These are phyloP conservation scores for Acanthiza pusilla DNA, from an alignment of 2,797 vertebrate genomes.

Conservation along the genomic window DNA sequence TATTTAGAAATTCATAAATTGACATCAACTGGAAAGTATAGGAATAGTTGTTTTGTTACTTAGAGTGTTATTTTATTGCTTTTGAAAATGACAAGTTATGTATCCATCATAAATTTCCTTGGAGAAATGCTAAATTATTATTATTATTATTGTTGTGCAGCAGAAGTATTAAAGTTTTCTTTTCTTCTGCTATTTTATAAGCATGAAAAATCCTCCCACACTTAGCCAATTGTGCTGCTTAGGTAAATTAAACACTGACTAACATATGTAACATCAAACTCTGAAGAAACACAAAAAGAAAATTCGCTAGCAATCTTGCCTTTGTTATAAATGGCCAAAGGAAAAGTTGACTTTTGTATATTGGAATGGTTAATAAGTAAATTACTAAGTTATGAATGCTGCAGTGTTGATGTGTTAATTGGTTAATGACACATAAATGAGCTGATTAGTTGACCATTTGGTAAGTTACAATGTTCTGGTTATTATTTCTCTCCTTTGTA, in stretches of 20 bases:
- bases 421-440: no score
- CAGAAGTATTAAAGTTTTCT: not conserved
- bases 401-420: no score
- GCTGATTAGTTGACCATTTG: no score
- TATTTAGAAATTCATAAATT: slow-evolving; percentile 26
- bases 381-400: no score
- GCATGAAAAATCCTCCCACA: slow-evolving; percentile 29
- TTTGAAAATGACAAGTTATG: not conserved
- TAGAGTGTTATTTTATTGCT: not conserved
- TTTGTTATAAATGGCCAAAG: not conserved
- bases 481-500: no score
- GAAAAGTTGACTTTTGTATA: no score
- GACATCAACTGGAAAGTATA: not conserved
- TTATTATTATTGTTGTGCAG: slow-evolving; percentile 8
- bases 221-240: not conserved
- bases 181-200: not conserved
- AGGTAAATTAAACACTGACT: slow-evolving; percentile 43
- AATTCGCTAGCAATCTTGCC: not conserved
- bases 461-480: no score
- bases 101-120: not conserved
- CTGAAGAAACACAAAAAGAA: slow-evolving; percentile 30
- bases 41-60: not conserved
- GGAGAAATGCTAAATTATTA: slow-evolving; percentile 25
- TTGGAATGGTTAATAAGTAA: no score
- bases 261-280: slow-evolving; percentile 17